Base-by-base conservation (phyloP, 2,888 invertebrate species). In the Odontocerum albicorne region DNA sequence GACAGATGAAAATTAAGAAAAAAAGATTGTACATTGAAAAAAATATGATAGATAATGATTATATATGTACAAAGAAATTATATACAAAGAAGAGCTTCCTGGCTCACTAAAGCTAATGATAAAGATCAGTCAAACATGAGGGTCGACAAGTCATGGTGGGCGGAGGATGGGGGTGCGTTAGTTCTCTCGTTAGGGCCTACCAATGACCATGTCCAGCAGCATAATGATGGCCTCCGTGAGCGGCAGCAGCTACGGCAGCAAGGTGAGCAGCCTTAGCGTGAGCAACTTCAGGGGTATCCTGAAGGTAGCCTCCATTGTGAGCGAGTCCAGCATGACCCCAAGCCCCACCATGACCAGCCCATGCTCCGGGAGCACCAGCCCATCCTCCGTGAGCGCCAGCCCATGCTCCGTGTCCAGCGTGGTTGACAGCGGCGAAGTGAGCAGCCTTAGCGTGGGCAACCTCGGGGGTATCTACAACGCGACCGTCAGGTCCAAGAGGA, bases 261-360 rank as follows among this genome's bases (percentile, higher is more conserved):
- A 82, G 73, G 70, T 84, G 83, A 42, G 78, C 75, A 53, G 81
- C 79, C 64, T 79, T 79, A 27, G 83, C 83, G 61, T 79, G 80
- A 59, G 82, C 81, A 31, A 84, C 83, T 68, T 83, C 83, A 56
- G 82, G 82, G 42, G 81, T 82, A 68, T 82, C 83, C 13, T 45
- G 19, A 66, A 83, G 81, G 67, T 81, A 81, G 69, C 77, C 76
- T 17, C 78, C 78, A 64, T 77, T 77, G 57, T 81, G 81, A 20
- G 81, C 78, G 64, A 80, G 75, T 55, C 77, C 80, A 16, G 19
- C 32, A 72, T 77, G 77, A 67, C 78, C 78, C 62, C 80, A 79
- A 32, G 77, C 80, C 46, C 80, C 81, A 43, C 74, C 47, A 31
- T 39, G 31, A 6, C 17, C 31, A 19, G 27, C 45, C 45, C 46